Base-by-base conservation (phyloP, 2,113 vertebrate genomes). In the Okapia johnstoni region DNA sequence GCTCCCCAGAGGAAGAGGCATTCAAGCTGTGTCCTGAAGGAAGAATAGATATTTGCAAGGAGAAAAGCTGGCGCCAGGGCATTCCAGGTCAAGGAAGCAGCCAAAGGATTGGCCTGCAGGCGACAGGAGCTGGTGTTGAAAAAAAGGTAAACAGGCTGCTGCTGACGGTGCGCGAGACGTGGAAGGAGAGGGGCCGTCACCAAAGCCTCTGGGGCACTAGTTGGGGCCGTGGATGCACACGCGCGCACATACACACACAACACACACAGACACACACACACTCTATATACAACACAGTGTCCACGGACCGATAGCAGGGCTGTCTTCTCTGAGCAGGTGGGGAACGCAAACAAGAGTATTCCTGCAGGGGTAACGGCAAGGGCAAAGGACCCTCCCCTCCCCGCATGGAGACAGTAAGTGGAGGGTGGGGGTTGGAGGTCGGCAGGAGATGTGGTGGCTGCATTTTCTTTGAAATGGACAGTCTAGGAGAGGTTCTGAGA, bases 241-340 rank as follows among this genome's bases (percentile, higher is more conserved):
- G 5, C 0, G 1, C 5, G 0, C 9, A 2, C 70, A 46, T 13
- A 76, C 2, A 7, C 1, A 63, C 33, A 66, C 61, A 66, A 73
- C 28, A 52, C 46, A 55, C 21, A 83, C 79, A 80, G 9, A 58
- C 30, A 48, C 17, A 1, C 23, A 33, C 23, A 33, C 2, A 2
- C 25, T 1, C 52, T 1, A 5, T 9, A 16, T 2, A 40, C 48
- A 19, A 12, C 8, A 33, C 7, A 14, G 11, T 16, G 36, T 36
- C 15, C 19, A 5, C 58, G 28, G 10, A 48, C n/a, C 61, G 90
- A 61, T 0, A 0, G 30, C 3, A 11, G 36, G 26, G 14, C 52
- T n/a, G 33, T 83, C 60, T 58, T n/a, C 81, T 40, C 85, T 43
- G n/a, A 87, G 80, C 13, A 17, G 60, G 21, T 61, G 58, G 5